These are phyloP conservation scores for Eutrigla gurnardus DNA, from an alignment of 2,797 vertebrate species.

Conservation along the genomic window DNA sequence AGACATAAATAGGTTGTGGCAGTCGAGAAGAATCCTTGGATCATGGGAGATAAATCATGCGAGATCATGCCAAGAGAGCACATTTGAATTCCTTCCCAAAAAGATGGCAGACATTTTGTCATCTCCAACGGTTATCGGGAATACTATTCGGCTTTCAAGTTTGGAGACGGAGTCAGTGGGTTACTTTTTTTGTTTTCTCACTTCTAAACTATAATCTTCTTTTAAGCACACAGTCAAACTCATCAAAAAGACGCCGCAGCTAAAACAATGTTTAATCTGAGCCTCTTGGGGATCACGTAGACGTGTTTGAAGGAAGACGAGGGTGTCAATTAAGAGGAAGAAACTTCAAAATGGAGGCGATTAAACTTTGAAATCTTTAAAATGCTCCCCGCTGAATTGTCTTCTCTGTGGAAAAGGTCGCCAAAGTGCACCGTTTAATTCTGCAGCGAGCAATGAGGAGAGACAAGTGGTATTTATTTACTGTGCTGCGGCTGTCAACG, in stretches of 20 bases:
- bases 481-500: conserved; percentile 44
- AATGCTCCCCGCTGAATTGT: conserved; percentile 76
- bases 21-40: conserved; percentile 39
- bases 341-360: conserved; percentile 69
- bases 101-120: conserved; percentile 48
- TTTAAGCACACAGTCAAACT: conserved; percentile 51
- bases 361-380: conserved; percentile 79
- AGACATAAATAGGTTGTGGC: conserved; percentile 33
- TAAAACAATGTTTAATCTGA: conserved; percentile 52
- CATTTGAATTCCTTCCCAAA: conserved; percentile 18
- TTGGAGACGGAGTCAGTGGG: conserved; percentile 53
- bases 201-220: conserved; percentile 50
- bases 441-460: conserved; percentile 21
- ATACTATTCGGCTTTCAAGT: conserved; percentile 36
- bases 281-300: conserved; percentile 59
- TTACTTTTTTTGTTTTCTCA: conserved; percentile 28
- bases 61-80: conserved; percentile 25
- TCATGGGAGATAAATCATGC: conserved; percentile 40
- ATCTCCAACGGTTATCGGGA: conserved; percentile 23
- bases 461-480: conserved; percentile 69
- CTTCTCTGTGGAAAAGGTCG: conserved; percentile 49
- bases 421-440: conserved; percentile 27
- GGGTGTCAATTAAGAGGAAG: conserved; percentile 71
- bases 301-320: conserved; percentile 58
- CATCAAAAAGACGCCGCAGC: conserved; percentile 50